Conservation (phyloP, 2,888 invertebrate genomes). For the Cactoblastis cactorum region DNA sequence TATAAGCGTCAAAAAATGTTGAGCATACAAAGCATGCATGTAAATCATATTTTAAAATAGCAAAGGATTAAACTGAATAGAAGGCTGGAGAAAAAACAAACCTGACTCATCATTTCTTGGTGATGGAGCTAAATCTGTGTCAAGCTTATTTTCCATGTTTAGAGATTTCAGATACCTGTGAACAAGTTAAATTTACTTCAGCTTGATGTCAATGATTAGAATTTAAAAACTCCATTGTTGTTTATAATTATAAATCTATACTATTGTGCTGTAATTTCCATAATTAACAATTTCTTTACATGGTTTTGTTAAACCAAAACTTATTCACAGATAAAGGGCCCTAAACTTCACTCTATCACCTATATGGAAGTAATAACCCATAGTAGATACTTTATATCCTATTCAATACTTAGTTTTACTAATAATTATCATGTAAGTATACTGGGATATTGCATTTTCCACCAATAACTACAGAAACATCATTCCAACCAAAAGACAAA, state of each 20-base stretch:
- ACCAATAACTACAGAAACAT: neutral
- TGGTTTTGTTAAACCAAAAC: slow-evolving; percentile 20
- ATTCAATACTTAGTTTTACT: no score
- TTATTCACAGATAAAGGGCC: slow-evolving; percentile 38
- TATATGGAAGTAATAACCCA: no score
- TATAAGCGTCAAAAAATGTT: no score
- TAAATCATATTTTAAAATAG: neutral
- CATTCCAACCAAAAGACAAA: neutral
- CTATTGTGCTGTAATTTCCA: neutral
- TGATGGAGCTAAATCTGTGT: slow-evolving; percentile 59
- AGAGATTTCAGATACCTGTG: slow-evolving; percentile 64
- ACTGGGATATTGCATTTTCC: no score
- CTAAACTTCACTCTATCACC: neutral
- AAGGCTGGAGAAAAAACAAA: slow-evolving; percentile 37
- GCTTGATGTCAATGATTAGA: neutral
- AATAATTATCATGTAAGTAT: no score
- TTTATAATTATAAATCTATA: neutral
- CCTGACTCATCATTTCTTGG: slow-evolving; percentile 70
- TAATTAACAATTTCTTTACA: no score
- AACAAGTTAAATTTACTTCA: slow-evolving; percentile 47
- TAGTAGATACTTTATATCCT: no score
- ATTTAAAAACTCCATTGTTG: neutral
- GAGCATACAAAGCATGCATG: slow-evolving; percentile 7
- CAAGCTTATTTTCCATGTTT: slow-evolving; percentile 65
- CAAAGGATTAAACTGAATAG: neutral